Evolutionary conservation across 53 echinoderm and acorn worm genomes (phyloP), one percentile per base, ranked within the genome.

Genomic region (Luidia sarsii): DNA sequence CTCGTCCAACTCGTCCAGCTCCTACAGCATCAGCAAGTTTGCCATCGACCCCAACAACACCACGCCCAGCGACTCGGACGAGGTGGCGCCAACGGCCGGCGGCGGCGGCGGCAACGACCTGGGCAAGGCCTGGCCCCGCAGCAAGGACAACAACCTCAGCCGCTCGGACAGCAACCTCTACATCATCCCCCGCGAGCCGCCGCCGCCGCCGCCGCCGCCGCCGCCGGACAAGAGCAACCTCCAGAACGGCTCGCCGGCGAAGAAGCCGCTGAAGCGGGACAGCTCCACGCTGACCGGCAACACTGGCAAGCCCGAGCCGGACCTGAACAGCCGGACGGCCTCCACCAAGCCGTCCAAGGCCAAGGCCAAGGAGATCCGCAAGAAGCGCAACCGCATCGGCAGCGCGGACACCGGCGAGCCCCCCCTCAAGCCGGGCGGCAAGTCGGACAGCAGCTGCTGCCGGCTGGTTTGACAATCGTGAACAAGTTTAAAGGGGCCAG

Each of bases 21-120:
- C 95, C 13, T 97, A 93, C 80, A 97, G 97, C 70, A 97, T 93
- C 27, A 89, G 97, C 48, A 97, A 97, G 50, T 97, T 91, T 77
- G 97, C 91, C 60, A 97, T 97, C 34, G 97, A 97, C 57, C 97
- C 97, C 4, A 94, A 90, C 81, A 97, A 97, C 83, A 97, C 93
- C 21, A 97, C 97, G 19, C 97, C 97, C 11, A 90, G 88, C 22
- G 93, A 97, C 61, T 94, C 93, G 0, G 93, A 97, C 51, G 97
- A 97, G 34, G 93, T 88, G 53, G n/a, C n/a, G n/a, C n/a, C n/a
- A n/a, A n/a, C n/a, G n/a, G n/a, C n/a, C n/a, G n/a, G n/a, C n/a
- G n/a, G n/a, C n/a, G n/a, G n/a, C n/a, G n/a, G n/a, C n/a, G 64
- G 69, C 27, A 79, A 82, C 0, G 93, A 96, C 39, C 33, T 53